Base-by-base conservation (phyloP, 1,140 invertebrate genomes). In the Zaprionus taronus region DNA sequence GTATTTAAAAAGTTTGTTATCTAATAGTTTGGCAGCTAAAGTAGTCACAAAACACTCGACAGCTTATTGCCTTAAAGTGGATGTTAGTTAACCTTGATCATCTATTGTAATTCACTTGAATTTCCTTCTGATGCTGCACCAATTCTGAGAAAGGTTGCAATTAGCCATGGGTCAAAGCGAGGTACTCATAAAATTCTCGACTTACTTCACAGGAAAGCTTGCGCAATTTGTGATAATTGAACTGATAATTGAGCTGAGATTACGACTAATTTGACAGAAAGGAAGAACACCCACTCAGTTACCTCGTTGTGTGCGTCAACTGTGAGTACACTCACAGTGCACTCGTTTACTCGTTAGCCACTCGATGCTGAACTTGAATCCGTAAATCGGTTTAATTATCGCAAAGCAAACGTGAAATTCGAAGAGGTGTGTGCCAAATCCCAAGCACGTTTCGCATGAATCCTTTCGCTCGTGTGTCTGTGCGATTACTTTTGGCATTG, bases 401-500 rank as follows among this genome's bases (percentile, higher is more conserved):
- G 38, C 15, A n/a, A n/a, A 41, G 15, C 14, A n/a, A n/a, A n/a
- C 41, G 41, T 47, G n/a, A 47, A 47, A 47, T 47, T 17, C 41
- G 41, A 17, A 9, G 41, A 47, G n/a, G n/a, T 47, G 9, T 47
- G 7, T 17, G 7, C 36, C 36, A 38, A 38, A 9, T 47, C 7
- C 5, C 6, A n/a, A 6, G 15, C 5, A 17, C n/a, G 41, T 17
- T n/a, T 17, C 38, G 15, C 41, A 17, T 9, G n/a, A 51, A 51
- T 51, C 47, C 11, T 51, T 14, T 22, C 12, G 5, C 20, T 14
- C 3, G 17, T 14, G 4, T 24, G 31, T 22, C 17, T 41, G 58
- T 61, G 56, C 65, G 15, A 14, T 34, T 26, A 74, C 72, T 63
- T 36, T 5, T 44, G 38, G 15, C 49, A 22, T 9, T 4, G 2